Evolutionary conservation across 2,888 invertebrate genomes (phyloP).

Genomic region (Acanthosepion pharaonis): DNA sequence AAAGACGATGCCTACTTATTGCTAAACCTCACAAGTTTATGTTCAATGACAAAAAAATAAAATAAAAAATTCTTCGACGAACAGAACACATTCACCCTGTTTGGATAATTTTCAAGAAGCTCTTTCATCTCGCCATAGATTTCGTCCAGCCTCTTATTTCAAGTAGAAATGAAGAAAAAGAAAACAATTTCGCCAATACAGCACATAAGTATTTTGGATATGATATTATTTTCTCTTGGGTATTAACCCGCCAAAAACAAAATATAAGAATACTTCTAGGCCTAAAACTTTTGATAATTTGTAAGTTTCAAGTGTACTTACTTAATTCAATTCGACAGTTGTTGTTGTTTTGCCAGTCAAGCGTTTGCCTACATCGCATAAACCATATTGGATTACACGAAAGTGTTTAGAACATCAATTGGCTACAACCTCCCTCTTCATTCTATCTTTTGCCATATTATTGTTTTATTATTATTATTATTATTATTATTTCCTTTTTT

Average conservation of each 20-base stretch:
- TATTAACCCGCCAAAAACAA: background rate
- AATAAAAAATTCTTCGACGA: background rate
- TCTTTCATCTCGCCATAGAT: background rate
- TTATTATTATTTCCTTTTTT: no score
- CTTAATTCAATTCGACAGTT: constrained; percentile 9
- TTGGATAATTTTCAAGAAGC: background rate
- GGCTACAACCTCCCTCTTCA: background rate
- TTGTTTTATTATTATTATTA: background rate
- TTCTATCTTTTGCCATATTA: background rate
- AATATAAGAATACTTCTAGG: background rate
- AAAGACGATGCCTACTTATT: background rate
- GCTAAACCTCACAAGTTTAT: background rate
- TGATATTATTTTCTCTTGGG: background rate
- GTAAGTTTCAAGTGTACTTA: background rate
- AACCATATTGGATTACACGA: background rate
- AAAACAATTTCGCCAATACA: background rate
- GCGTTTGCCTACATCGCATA: background rate
- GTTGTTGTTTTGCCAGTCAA: background rate
- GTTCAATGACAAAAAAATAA: background rate
- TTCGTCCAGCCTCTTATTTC: background rate
- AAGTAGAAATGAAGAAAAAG: background rate
- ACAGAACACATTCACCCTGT: background rate
- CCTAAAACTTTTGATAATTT: background rate
- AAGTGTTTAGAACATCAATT: background rate
- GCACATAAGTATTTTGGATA: background rate